Evolutionary conservation across 2,113 vertebrate species (phyloP).

Genomic region (Indri indri): DNA sequence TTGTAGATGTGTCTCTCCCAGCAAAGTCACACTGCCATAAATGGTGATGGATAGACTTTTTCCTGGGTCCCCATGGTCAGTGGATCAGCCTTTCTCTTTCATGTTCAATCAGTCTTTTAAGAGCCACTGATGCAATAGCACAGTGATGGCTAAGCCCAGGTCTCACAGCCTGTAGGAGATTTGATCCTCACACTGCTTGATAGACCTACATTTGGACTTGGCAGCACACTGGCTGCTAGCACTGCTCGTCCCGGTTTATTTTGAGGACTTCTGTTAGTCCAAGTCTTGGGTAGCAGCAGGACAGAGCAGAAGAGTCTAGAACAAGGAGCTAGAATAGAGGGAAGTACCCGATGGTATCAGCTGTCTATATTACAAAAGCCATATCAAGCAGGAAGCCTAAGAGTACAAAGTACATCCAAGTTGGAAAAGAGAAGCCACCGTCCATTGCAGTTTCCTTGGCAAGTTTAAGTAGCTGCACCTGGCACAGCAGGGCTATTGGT

Average conservation of each 20-base stretch:
- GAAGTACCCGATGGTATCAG: background rate
- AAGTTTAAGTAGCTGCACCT: background rate
- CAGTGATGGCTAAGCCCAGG: background rate
- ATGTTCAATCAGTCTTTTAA: conserved; percentile 58
- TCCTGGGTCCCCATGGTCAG: background rate
- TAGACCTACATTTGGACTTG: conserved; percentile 18
- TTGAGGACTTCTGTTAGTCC: background rate
- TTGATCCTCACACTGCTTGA: background rate
- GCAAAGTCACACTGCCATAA: background rate
- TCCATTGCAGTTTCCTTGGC: background rate
- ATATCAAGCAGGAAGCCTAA: background rate
- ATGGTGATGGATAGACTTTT: background rate
- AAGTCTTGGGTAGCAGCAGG: conserved; percentile 48
- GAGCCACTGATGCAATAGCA: conserved; percentile 18
- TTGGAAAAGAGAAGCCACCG: background rate
- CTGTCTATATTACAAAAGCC: background rate
- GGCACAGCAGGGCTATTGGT: fast-evolving
- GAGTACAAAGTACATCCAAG: background rate
- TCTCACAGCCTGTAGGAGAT: background rate
- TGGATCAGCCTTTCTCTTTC: conserved; percentile 47
- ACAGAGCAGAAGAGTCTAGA: conserved; percentile 40
- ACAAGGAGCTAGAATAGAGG: background rate
- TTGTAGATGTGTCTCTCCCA: background rate
- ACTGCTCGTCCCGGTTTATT: conserved; percentile 49
- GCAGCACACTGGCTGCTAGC: background rate